Conservation (phyloP, 2,888 invertebrate genomes). For the Polyploca ridens region DNA sequence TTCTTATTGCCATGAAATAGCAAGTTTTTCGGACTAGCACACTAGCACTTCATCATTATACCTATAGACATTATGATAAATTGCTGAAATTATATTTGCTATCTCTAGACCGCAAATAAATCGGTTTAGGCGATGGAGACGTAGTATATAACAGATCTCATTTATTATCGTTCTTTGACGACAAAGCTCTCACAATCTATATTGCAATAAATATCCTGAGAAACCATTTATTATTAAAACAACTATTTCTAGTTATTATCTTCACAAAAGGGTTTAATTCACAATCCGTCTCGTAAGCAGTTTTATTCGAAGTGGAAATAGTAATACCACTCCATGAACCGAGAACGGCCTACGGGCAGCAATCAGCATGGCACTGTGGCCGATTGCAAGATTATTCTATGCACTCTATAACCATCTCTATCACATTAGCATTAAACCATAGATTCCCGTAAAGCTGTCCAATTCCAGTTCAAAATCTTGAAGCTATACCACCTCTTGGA, state of each 20-base stretch:
- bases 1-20: neutral
- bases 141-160: neutral
- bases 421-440: slow-evolving; percentile 25
- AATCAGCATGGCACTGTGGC: slow-evolving; percentile 45
- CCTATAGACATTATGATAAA: neutral
- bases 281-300: slow-evolving; percentile 4
- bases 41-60: neutral
- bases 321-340: slow-evolving; percentile 39
- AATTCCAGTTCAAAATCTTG: neutral
- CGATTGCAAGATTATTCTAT: slow-evolving; percentile 16
- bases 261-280: neutral
- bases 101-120: neutral
- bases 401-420: slow-evolving; percentile 42
- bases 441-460: slow-evolving; percentile 30
- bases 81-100: neutral
- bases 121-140: neutral
- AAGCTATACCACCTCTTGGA: neutral
- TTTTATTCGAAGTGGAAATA: slow-evolving; percentile 51
- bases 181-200: neutral
- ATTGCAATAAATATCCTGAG: neutral
- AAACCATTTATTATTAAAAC: neutral
- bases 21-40: neutral
- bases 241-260: neutral
- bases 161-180: neutral
- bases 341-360: slow-evolving; percentile 55